Conservation (phyloP, 2,113 vertebrate genomes). For the Hippocampus guttulatus region DNA sequence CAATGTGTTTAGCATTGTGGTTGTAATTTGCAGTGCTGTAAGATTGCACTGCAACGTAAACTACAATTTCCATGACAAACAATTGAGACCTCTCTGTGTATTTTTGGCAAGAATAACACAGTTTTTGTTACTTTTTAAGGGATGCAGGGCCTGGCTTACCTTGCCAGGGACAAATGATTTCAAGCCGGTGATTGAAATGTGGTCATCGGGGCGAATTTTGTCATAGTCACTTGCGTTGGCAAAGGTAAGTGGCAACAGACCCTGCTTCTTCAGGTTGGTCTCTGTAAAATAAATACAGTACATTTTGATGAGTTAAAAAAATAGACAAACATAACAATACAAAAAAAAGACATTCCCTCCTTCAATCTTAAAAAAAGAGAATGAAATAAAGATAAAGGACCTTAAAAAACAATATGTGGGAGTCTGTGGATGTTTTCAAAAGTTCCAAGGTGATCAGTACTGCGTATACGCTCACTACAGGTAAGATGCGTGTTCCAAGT, state of each 20-base stretch:
- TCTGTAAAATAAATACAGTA: conserved; percentile 71
- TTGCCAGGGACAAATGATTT: conserved; percentile 85
- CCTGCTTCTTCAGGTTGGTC: conserved; percentile 98
- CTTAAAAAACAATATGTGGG: no score
- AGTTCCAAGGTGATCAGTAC: not conserved
- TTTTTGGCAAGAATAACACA: not conserved
- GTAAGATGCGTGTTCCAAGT: no score
- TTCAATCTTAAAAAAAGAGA: not conserved
- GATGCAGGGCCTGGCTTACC: conserved; percentile 62
- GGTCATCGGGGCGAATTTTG: conserved; percentile 93
- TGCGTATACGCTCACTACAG: not conserved
- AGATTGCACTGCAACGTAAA: not conserved
- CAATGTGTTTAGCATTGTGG: not conserved
- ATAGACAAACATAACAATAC: not conserved
- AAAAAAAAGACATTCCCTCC: not conserved
- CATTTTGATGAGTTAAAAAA: no score
- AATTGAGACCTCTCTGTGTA: not conserved
- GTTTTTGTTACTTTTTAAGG: not conserved
- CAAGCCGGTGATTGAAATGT: conserved; percentile 86
- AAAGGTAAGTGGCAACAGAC: conserved; percentile 91
- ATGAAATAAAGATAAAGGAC: not conserved
- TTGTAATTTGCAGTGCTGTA: not conserved
- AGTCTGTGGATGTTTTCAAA: no score
- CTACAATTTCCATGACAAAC: not conserved
- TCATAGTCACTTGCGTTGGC: conserved; percentile 88